A percentile compares a stretch with the other conserved stretches of the same genome.
phyloP scores from a whole-genome alignment of 2,797 vertebrate genomes.

The Hypotaenidia okinawae region DNA sequence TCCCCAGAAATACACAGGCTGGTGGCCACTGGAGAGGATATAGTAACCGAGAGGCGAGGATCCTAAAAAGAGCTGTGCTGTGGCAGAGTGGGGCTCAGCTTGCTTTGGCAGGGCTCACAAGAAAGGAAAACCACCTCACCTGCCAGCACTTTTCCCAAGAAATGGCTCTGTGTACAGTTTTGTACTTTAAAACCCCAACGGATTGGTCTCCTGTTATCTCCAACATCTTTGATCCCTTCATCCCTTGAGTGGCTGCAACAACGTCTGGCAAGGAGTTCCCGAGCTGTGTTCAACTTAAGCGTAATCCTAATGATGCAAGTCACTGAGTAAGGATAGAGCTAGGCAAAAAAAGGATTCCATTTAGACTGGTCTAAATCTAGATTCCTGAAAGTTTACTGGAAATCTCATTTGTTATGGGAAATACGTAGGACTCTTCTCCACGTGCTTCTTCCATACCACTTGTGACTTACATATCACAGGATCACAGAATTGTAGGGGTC shows the following conservation, averaged over 20 bases:
- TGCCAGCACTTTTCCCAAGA: background rate
- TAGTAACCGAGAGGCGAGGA: background rate
- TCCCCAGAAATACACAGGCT: background rate
- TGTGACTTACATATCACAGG: background rate
- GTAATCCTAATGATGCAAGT: background rate
- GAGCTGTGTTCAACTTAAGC: background rate
- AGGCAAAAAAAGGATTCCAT: background rate
- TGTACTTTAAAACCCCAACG: background rate
- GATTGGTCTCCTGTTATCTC: background rate
- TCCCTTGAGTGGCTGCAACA: background rate
- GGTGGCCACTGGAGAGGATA: background rate
- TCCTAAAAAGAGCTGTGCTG: background rate
- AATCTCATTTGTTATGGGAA: background rate
- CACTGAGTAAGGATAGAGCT: accelerated
- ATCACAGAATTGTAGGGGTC: no score
- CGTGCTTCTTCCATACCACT: background rate
- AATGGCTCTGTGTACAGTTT: background rate
- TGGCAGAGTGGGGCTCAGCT: background rate
- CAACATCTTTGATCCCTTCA: background rate
- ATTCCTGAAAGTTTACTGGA: background rate
- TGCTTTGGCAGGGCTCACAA: background rate
- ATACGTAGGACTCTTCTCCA: background rate
- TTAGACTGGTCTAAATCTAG: background rate
- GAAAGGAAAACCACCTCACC: background rate
- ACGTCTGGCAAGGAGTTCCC: background rate